Conservation (phyloP, 2,113 vertebrate genomes). For the Dunckerocampus dactyliophorus region DNA sequence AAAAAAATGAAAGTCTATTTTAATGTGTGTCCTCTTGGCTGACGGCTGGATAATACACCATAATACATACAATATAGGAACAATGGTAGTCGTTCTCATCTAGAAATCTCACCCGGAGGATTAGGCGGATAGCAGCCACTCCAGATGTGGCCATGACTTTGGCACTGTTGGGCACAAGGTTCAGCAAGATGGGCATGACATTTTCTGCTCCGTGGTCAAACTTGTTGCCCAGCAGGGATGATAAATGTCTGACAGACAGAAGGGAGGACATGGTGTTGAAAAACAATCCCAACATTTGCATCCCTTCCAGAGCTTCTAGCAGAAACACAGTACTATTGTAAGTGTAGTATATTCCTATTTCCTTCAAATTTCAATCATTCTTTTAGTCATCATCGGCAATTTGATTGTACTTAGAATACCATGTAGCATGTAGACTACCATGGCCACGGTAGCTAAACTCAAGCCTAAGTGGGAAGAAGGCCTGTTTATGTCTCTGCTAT, state of each 20-base stretch:
- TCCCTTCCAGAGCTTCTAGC: not conserved
- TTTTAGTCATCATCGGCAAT: too few species aligned
- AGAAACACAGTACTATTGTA: not conserved
- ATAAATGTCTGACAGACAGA: conserved; percentile 78
- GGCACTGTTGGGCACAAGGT: conserved; percentile 98
- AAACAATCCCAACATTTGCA: not conserved
- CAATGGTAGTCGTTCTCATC: not conserved
- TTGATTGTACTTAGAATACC: too few species aligned
- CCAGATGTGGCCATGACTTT: conserved; percentile 99
- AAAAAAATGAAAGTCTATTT: too few species aligned
- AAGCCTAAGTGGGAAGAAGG: too few species aligned
- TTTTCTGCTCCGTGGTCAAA: conserved; percentile 97
- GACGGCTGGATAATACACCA: too few species aligned
- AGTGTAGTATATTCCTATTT: not conserved
- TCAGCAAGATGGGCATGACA: conserved; percentile 95
- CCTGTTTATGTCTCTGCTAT: too few species aligned
- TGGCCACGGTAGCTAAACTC: too few species aligned
- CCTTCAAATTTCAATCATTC: not conserved
- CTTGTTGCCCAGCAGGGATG: conserved; percentile 88
- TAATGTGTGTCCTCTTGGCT: too few species aligned
- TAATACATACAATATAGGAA: not conserved
- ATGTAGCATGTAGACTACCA: too few species aligned
- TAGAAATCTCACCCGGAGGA: conserved; percentile 84
- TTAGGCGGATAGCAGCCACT: conserved; percentile 88
- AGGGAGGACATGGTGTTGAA: not conserved